Base-by-base conservation (phyloP, 2,888 invertebrate species). In the Frankliniella fusca region DNA sequence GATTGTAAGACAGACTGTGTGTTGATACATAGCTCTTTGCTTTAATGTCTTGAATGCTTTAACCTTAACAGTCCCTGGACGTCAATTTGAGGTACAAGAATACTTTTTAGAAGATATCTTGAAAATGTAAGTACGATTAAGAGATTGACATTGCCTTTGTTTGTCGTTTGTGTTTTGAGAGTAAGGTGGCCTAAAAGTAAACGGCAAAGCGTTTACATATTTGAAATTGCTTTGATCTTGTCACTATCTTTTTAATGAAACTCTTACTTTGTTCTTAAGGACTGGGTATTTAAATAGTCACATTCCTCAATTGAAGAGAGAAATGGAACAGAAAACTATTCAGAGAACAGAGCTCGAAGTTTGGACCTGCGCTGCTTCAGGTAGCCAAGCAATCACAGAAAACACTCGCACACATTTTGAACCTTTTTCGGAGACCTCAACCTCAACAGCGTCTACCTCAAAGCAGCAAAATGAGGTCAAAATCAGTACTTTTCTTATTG, bases 1-100 rank as follows among this genome's bases (percentile, higher is more conserved):
- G 38, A 38, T 5, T 38, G 5, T 38, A 5, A 38, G 2, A 38
- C 2, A 38, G 5, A 38, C 38, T 38, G 38, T 38, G 3, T 38
- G 38, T 38, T 3, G 38, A 38, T 38, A 38, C 38, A 38, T 38
- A 3, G 38, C 38, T 5, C 5, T 3, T 38, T 38, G 38, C 5
- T 38, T 54, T 61, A 90, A 54, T 61, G 15, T 20, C 61, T 10
- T 61, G 61, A 12, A 27, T 76, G 2, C 23, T 76, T 54, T 54
- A 54, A 48, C 38, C 48, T 48, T 80, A 70, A 61, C 85, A 89
- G 93, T 97, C 82, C 94, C 95, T 65, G 97, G 96, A 0, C 91
- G 93, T 54, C 88, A 92, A 81, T 93, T 90, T 88, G 92, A 93
- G 1, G 96, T 97, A 0, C 92, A 93, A 84, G 91, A 93, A 38